Base-by-base conservation (phyloP, 2,113 vertebrate genomes). In the Puma concolor region DNA sequence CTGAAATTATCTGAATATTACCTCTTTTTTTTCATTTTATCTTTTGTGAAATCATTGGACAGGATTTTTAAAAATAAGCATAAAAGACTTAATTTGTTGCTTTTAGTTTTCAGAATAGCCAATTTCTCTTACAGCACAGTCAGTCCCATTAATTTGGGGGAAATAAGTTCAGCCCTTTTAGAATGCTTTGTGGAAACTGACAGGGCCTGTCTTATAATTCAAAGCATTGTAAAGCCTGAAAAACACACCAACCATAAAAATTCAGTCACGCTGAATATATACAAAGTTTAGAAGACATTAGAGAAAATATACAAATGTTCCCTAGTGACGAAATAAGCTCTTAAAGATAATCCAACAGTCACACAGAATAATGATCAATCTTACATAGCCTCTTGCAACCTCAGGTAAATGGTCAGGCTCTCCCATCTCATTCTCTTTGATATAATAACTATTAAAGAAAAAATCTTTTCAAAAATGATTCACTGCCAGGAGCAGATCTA, bases 161-260 rank as follows among this genome's bases (percentile, higher is more conserved):
- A 25, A 94, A 76, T 86, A 81, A 57, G 29, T 92, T 94, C 72
- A 71, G 50, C 1, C 85, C 19, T 88, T 54, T 91, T 94, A 94
- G 16, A 89, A 95, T 1, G 17, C 7, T 71, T 52, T 92, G 13
- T 83, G 67, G 5, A 94, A 91, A 95, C 60, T 89, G 23, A 71
- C 60, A 97, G 5, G 4, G 4, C 15, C 17, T n/a, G 21, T 36
- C 33, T 83, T 63, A 83, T n/a, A 79, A 74, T 21, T 81, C 48
- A 88, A 92, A 94, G n/a, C 67, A 84, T 12, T 69, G 1, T 54
- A 76, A 94, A 72, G 5, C n/a, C 21, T 67, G 27, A 41, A 94
- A 94, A 97, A 54, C 60, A 77, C 1, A 87, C 16, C 67, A 87
- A 33, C n/a, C 29, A 84, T 63, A 94, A 89, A 63, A 94, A 80